Percentiles rank a stretch among this genome's conserved stretches.
phyloP scores from a whole-genome alignment of 2,888 invertebrate genomes.

The Spatulosminthurus flaviceps region DNA sequence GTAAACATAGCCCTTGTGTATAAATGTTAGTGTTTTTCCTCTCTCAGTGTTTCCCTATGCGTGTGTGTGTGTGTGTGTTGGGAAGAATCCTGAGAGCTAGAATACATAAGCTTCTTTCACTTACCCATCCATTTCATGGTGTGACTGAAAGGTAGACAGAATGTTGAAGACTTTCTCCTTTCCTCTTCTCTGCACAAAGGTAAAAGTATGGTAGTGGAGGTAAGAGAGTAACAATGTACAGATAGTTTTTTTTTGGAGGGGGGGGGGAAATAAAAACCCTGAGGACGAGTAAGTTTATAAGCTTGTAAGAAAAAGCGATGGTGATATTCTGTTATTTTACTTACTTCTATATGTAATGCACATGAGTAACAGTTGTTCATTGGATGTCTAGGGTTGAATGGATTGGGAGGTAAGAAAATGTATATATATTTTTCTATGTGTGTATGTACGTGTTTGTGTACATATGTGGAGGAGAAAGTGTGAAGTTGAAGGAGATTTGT shows the following conservation, averaged over 20 bases:
- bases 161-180: neutral
- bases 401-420: no score
- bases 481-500: slow-evolving; percentile 41
- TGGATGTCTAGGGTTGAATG: no score
- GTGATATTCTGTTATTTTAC: no score
- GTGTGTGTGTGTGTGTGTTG: no score
- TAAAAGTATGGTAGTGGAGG: neutral
- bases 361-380: neutral
- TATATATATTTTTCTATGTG: no score
- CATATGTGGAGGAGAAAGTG: neutral
- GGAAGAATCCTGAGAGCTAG: neutral
- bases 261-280: neutral
- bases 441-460: neutral
- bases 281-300: no score
- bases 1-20: no score
- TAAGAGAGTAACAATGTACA: neutral
- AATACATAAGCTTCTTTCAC: neutral
- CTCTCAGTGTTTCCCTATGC: neutral
- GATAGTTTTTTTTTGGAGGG: no score
- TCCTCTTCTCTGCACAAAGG: neutral
- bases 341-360: no score
- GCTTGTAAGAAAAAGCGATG: no score
- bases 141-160: slow-evolving; percentile 7
- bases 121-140: slow-evolving; percentile 13
- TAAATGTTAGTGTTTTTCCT: neutral